These are phyloP conservation scores for Sycophila sp. DNA, from an alignment of 1,140 invertebrate genomes.

Conservation along the genomic window DNA sequence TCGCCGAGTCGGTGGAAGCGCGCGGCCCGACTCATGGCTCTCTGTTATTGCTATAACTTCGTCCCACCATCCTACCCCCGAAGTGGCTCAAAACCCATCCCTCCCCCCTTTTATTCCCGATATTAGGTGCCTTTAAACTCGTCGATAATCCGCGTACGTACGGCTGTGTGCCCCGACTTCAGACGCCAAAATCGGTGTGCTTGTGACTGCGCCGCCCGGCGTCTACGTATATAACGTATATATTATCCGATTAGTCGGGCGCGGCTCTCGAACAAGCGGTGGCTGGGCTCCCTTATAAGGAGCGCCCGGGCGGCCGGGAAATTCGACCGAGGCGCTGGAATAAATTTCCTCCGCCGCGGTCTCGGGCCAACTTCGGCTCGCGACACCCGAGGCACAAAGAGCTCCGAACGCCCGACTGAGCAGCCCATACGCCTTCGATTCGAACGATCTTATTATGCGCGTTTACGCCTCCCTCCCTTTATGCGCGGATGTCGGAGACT, in stretches of 20 bases:
- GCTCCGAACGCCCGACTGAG: background rate
- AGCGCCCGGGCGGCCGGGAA: background rate
- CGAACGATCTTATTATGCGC: background rate
- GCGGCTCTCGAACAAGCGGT: background rate
- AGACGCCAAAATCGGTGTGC: background rate
- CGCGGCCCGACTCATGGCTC: background rate
- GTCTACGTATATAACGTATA: background rate
- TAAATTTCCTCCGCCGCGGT: background rate
- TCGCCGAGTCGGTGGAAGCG: background rate
- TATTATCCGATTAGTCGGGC: conserved; percentile 26
- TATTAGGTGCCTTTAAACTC: conserved; percentile 12
- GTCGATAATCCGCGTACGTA: conserved; percentile 16
- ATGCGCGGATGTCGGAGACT: too few relatives aligned
- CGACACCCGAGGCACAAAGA: background rate
- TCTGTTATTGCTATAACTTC: conserved; percentile 28
- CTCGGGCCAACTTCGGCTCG: background rate
- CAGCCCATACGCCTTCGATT: background rate
- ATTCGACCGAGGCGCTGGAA: background rate
- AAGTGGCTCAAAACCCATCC: background rate
- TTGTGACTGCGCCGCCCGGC: background rate
- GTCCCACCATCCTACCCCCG: background rate
- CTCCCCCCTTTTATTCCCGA: background rate
- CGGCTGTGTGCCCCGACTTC: background rate
- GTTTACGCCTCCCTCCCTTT: background rate
- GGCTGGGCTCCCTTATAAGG: background rate